Evolutionary conservation across 2,113 vertebrate genomes (phyloP), one percentile per base, ranked within the genome.

Genomic region (Orientallactaga bullata): DNA sequence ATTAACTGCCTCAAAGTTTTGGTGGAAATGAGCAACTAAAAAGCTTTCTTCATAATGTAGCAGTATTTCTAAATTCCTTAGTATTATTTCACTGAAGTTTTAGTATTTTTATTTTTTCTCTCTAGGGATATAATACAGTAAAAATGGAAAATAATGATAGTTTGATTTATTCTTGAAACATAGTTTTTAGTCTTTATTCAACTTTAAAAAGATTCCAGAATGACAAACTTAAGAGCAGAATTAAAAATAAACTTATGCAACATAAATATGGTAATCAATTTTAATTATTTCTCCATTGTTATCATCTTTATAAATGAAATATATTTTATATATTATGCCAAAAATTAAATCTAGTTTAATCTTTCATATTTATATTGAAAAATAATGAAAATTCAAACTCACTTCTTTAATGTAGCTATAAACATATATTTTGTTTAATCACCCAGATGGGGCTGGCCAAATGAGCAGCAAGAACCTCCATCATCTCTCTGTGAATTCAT

Each of bases 11-110:
- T 74, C 83, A 13, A 83, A 91, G 23, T 94, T 86, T 47, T 84
- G 60, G 51, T 37, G 90, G 51, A 90, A 83, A 39, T 76, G 68
- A 93, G 47, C 35, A 60, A 58, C 58, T 91, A 24, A 93, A 73
- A 68, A 89, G 5, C 8, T 89, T 95, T 12, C 39, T 61, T 93
- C 93, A 24, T 88, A 87, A 91, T 28, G 68, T 84, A 93, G 68
- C 13, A 63, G 60, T 78, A 60, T 69, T 81, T 77, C 89, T 71
- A 20, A 88, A 93, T 88, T 91, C 1, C 88, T 9, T 60, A 51
- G 2, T 88, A 7, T 81, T 42, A 92, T 78, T 30, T n/a, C 82
- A 39, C 21, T 85, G 51, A 20, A 89, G 85, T 84, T 94, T 88
- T 85, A 55, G 58, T 73, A n/a, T 2, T 66, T 92, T 93, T 89